Evolutionary conservation across 2,113 vertebrate genomes (phyloP), one percentile per base, ranked within the genome.

Genomic region (Aldabrachelys gigantea): DNA sequence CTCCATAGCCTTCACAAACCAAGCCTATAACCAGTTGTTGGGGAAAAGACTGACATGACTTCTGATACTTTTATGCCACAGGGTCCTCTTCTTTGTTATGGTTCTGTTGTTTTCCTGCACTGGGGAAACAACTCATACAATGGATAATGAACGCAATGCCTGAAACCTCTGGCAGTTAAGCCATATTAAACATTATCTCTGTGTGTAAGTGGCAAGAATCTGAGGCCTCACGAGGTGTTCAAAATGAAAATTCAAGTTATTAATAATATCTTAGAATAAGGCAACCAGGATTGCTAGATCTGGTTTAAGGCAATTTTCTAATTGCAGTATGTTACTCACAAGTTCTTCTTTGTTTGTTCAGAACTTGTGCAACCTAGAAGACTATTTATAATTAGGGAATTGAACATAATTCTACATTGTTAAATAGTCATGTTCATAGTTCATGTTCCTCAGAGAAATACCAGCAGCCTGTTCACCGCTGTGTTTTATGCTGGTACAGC

Each of bases 211-310:
- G n/a, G 81, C 91, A 94, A 87, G 92, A 94, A 79, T 95, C 88
- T 14, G 41, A 89, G 90, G 41, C 41, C 49, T 96, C 85, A 83
- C 92, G 94, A 96, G 5, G 22, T n/a, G 65, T 92, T 91, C 80
- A 94, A 94, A 93, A 90, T 52, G 27, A 90, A 93, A 92, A 83
- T 96, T 89, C 92, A 92, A 81, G 35, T 19, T 24, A 22, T 93
- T 94, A 92, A 96, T 97, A 95, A 95, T 78, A 78, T 50, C 35
- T 82, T 80, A 75, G 65, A 89, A 96, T 94, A 94, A 47, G 56
- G 85, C 52, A 96, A 62, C n/a, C 91, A 90, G 82, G 89, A 88
- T 56, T 59, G 94, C 85, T 91, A 92, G 59, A 78, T 92, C 14
- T 90, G 80, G 80, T 94, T 95, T 87, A 59, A 91, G 65, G 24